Conservation (phyloP, 2,797 vertebrate genomes). For the Octomys mimax region DNA sequence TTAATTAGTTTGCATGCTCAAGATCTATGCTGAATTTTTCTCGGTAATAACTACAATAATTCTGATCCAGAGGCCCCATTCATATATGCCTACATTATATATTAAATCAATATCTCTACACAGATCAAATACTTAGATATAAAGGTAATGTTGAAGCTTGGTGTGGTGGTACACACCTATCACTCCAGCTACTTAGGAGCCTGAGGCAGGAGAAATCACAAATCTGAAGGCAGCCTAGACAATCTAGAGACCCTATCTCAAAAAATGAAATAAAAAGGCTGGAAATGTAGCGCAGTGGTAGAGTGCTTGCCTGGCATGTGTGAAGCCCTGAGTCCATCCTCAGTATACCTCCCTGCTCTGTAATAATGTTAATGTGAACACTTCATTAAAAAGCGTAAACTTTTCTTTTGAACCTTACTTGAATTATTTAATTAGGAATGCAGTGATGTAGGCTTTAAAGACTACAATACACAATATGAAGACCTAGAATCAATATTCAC, state of each 20-base stretch:
- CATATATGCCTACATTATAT: not conserved
- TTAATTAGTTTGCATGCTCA: constrained; percentile 27
- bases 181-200: not conserved
- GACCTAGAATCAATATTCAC: constrained; percentile 5
- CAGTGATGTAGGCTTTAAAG: constrained; percentile 22
- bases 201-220: not conserved
- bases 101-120: not conserved
- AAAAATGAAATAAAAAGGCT: not conserved
- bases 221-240: not conserved
- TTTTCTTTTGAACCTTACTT: not conserved
- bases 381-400: constrained; percentile 15
- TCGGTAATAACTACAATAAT: not conserved
- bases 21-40: constrained; percentile 40
- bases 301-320: not conserved
- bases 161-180: not conserved
- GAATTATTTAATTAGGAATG: not conserved
- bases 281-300: not conserved
- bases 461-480: not conserved
- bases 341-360: not conserved
- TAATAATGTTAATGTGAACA: not conserved
- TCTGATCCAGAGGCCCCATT: constrained; percentile 18
- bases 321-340: not conserved
- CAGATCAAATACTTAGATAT: not conserved
- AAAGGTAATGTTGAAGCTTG: not conserved
- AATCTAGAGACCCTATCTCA: not conserved